Evolutionary conservation across 1,140 invertebrate genomes (phyloP).

Genomic region (Drosophila chauvacae): DNA sequence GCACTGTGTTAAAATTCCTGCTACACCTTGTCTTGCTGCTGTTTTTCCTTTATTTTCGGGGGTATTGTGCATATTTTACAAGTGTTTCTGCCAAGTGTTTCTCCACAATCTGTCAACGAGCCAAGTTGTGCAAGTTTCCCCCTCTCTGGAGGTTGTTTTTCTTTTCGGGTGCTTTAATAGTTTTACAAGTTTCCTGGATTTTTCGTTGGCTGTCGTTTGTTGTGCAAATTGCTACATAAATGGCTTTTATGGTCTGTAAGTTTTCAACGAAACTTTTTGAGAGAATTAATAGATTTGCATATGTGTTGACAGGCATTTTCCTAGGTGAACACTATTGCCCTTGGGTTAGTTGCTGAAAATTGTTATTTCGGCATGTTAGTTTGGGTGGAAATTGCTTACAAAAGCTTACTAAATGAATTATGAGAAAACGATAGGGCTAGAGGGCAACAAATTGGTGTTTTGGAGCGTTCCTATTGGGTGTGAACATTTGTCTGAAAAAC

Average conservation of each 20-base stretch:
- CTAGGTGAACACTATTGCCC: conserved; percentile 16
- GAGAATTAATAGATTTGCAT: conserved; percentile 50
- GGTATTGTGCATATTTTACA: conserved; percentile 57
- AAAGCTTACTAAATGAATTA: conserved; percentile 24
- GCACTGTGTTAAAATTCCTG: conserved; percentile 20
- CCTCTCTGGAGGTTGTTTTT: conserved; percentile 35
- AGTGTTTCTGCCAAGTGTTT: conserved; percentile 56
- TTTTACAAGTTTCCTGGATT: conserved; percentile 38
- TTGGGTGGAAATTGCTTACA: conserved; percentile 14
- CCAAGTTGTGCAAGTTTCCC: conserved; percentile 67
- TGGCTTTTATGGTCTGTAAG: conserved; percentile 45
- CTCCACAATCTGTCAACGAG: conserved; percentile 60
- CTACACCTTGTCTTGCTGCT: conserved; percentile 51
- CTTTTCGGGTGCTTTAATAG: conserved; percentile 31
- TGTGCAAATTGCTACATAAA: conserved; percentile 45
- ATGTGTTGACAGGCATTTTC: conserved; percentile 15
- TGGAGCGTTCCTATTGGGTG: not conserved
- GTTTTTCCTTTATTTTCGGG: conserved; percentile 16
- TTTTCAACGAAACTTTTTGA: conserved; percentile 31
- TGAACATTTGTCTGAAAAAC: too few relatives aligned
- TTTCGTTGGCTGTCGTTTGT: conserved; percentile 42
- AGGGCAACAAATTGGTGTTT: not conserved
- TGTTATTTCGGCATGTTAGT: conserved; percentile 12
- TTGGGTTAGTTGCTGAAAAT: conserved; percentile 3
- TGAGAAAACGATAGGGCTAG: not conserved